Percentiles rank a stretch among this genome's conserved stretches.
Conservation (phyloP, 2,888 invertebrate species). For the Trichacis sp. region DNA sequence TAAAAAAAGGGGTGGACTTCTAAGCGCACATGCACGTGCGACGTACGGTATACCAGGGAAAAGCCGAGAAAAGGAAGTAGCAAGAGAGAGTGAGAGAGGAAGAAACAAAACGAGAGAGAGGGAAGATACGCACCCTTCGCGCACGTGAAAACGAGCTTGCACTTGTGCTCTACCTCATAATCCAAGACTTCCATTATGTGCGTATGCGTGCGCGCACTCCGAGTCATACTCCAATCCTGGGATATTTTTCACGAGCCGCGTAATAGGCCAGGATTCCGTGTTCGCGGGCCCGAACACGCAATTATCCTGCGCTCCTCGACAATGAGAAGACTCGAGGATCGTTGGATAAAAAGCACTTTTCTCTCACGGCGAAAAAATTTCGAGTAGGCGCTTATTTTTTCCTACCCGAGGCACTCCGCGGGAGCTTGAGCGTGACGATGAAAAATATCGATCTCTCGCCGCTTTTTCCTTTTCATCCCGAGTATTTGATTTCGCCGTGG, state of each 20-base stretch:
- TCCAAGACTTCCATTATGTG: conserved; percentile 68
- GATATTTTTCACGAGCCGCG: conserved; percentile 23
- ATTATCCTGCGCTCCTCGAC: conserved; percentile 55
- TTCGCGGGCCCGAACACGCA: conserved; percentile 46
- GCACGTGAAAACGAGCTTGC: conserved; percentile 32
- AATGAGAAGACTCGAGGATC: conserved; percentile 34
- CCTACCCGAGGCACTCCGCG: conserved; percentile 20
- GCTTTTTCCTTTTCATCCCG: too few species aligned
- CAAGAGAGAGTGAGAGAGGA: conserved; percentile 17
- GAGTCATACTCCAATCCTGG: conserved; percentile 39
- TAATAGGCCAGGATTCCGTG: conserved; percentile 53
- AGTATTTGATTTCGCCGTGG: too few species aligned
- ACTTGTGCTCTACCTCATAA: conserved; percentile 49
- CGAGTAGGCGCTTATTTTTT: conserved; percentile 37
- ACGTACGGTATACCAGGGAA: background rate
- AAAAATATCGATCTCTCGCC: too few species aligned
- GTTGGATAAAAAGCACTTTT: conserved; percentile 31
- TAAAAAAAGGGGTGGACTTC: conserved; percentile 22
- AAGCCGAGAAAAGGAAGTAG: conserved; percentile 18
- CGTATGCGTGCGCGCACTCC: conserved; percentile 61
- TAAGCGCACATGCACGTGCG: conserved; percentile 1
- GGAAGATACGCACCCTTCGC: conserved; percentile 33
- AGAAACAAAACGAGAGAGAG: conserved; percentile 1
- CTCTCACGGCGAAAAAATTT: conserved; percentile 33
- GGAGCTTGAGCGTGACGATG: conserved; percentile 13